phyloP scores from a whole-genome alignment of 2,888 invertebrate genomes.

The Lasioglossum villosulum region DNA sequence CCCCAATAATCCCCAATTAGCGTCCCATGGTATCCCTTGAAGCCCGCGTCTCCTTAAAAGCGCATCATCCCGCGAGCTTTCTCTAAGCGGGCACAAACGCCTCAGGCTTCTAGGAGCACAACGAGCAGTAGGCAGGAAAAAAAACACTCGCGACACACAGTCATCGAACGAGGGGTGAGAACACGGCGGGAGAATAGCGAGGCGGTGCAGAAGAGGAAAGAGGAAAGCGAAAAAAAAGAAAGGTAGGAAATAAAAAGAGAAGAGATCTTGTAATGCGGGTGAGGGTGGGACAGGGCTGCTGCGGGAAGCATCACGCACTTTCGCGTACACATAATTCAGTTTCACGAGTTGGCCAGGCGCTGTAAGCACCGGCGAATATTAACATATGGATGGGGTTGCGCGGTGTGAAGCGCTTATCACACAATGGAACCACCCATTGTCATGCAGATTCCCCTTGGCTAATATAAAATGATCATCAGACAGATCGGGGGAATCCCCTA shows the following conservation, averaged over 20 bases:
- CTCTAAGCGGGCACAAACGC: slow-evolving; percentile 8
- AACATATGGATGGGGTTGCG: slow-evolving; percentile 75
- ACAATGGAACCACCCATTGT: slow-evolving; percentile 78
- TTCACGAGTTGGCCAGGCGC: slow-evolving; percentile 67
- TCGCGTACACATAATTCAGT: slow-evolving; percentile 73
- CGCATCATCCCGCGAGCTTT: slow-evolving; percentile 28
- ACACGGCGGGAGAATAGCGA: neutral
- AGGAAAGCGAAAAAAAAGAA: too few relatives aligned
- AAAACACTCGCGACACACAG: neutral
- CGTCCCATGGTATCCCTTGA: slow-evolving; percentile 9
- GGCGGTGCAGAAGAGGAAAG: neutral
- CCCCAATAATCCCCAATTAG: slow-evolving; percentile 54
- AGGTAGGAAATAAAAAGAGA: neutral
- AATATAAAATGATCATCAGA: slow-evolving; percentile 81
- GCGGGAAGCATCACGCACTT: slow-evolving; percentile 60
- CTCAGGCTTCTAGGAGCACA: neutral
- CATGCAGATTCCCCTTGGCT: slow-evolving; percentile 80
- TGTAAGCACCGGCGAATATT: slow-evolving; percentile 69
- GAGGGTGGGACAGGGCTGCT: neutral
- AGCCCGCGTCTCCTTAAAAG: slow-evolving; percentile 37
- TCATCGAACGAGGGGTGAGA: neutral
- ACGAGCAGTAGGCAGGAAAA: too few relatives aligned
- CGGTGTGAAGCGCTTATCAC: slow-evolving; percentile 79
- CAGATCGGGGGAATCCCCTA: slow-evolving; percentile 77
- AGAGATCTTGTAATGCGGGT: slow-evolving; percentile 19